These are phyloP conservation scores for Helicolenus hilgendorfi DNA, from an alignment of 2,797 vertebrate genomes.

Conservation along the genomic window DNA sequence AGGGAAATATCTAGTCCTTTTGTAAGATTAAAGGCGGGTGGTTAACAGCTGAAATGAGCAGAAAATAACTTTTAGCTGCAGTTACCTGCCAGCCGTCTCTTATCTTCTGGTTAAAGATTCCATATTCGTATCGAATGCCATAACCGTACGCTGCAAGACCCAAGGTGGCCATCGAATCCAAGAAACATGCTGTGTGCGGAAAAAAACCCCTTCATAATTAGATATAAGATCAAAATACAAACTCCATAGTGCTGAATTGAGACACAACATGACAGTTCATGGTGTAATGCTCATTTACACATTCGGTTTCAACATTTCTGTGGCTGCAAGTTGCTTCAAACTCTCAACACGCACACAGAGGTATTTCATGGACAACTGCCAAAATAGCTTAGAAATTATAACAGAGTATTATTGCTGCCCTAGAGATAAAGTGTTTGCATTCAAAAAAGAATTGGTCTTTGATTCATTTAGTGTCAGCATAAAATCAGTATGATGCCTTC, in stretches of 20 bases:
- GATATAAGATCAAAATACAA: background rate
- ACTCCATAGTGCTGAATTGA: background rate
- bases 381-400: background rate
- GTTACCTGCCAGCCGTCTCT: conserved; percentile 96
- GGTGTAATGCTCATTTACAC: background rate
- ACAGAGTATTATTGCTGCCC: background rate
- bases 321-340: conserved; percentile 8
- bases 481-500: background rate
- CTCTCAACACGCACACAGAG: background rate
- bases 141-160: conserved; percentile 98
- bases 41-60: background rate
- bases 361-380: conserved; percentile 19
- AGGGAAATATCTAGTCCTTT: background rate
- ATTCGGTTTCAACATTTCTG: conserved; percentile 18
- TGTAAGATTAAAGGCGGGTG: background rate
- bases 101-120: conserved; percentile 99
- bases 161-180: conserved; percentile 96
- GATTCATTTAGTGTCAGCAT: background rate
- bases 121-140: conserved; percentile 98
- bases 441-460: background rate
- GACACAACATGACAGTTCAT: background rate
- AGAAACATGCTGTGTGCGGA: conserved; percentile 85
- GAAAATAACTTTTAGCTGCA: background rate
- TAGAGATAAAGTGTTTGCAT: background rate
- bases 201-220: background rate